Evolutionary conservation across 2,797 vertebrate genomes (phyloP).

Genomic region (Crocidura indochinensis): DNA sequence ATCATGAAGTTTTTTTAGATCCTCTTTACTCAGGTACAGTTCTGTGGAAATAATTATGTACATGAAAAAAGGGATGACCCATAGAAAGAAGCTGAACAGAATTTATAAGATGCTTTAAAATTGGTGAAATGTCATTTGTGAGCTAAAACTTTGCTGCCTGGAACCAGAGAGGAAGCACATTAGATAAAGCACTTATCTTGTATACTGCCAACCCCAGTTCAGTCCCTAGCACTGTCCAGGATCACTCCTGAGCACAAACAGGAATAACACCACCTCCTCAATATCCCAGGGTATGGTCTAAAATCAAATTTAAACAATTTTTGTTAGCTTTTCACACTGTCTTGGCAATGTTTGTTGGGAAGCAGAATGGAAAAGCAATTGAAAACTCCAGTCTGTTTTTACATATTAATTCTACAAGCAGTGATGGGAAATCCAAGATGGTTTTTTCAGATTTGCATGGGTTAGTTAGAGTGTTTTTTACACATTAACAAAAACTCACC

Average conservation of each 20-base stretch:
- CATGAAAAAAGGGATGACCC: not conserved
- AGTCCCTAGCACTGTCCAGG: too few relatives aligned
- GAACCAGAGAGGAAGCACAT: too few relatives aligned
- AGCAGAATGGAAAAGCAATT: not conserved
- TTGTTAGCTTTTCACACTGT: not conserved
- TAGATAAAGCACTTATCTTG: too few relatives aligned
- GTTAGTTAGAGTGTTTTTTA: not conserved
- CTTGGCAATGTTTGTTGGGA: not conserved
- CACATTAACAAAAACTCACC: not conserved
- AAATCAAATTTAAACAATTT: too few relatives aligned
- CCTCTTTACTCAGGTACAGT: conserved; percentile 94
- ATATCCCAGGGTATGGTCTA: too few relatives aligned
- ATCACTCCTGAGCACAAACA: too few relatives aligned
- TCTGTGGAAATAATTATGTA: conserved; percentile 89
- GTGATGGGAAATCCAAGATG: not conserved
- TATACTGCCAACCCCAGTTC: too few relatives aligned
- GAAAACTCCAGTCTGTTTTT: not conserved
- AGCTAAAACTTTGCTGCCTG: not conserved
- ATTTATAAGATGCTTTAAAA: not conserved
- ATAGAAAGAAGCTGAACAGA: accelerated
- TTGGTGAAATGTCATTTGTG: not conserved
- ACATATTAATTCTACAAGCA: conserved; percentile 5
- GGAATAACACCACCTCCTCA: too few relatives aligned
- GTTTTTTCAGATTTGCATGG: not conserved
- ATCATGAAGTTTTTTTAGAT: conserved; percentile 96